Evolutionary conservation across 2,113 vertebrate genomes (phyloP), one percentile per base, ranked within the genome.

Genomic region (Steatornis caripensis): DNA sequence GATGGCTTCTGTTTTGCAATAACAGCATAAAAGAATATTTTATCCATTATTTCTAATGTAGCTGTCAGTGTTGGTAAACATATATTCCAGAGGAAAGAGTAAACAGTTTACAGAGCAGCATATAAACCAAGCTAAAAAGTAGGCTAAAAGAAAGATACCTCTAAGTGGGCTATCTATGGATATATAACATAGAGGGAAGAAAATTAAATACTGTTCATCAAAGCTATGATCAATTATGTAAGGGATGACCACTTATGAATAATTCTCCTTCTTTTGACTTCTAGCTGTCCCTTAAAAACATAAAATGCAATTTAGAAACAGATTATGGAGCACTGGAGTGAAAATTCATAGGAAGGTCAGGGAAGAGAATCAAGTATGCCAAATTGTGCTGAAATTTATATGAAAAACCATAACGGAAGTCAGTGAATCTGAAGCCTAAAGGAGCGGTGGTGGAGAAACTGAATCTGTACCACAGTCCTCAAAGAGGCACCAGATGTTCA

Each of bases 191-290:
- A 92, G 19, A 71, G 17, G n/a, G 76, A 89, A 91, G 69, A 82
- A 92, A 75, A 82, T 49, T 5, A 60, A 77, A 27, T 22, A 30
- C 51, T 68, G 5, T 53, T 84, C 43, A 57, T 88, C 68, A 90
- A 89, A 90, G 48, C 48, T 68, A 8, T 51, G 23, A 92, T 93
- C 23, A 43, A 3, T 88, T 93, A 94, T 8, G 5, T 84, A 90
- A 92, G 72, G 57, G 41, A 74, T 66, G 15, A 69, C 12, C 75
- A 15, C 27, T 87, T 87, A 53, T 39, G 36, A 95, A 84, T 84
- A 92, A 84, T 93, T 95, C 49, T 80, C 27, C 46, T 94, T 68
- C 71, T 75, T 95, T 74, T 89, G 71, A 51, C 76, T 75, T 66
- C 34, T 55, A 61, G 26, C 27, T 87, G 12, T 80, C 41, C 61